These are phyloP conservation scores for Microctonus brassicae DNA, from an alignment of 2,888 invertebrate genomes.

Conservation along the genomic window DNA sequence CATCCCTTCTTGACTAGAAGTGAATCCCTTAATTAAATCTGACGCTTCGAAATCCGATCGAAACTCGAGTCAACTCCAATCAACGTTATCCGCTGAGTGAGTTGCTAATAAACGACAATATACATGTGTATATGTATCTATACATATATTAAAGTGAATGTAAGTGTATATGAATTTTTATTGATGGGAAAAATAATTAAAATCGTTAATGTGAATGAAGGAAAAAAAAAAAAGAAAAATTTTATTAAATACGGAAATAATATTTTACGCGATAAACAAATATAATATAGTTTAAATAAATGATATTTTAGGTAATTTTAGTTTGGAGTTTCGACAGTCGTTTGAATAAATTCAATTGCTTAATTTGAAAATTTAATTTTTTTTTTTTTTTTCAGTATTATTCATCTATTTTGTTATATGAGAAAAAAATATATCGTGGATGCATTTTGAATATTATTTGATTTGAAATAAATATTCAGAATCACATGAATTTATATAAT, in stretches of 20 bases:
- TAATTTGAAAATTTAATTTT: no score
- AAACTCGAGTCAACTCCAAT: slow-evolving; percentile 47
- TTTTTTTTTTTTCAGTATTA: no score
- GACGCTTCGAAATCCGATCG: slow-evolving; percentile 50
- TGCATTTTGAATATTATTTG: background rate
- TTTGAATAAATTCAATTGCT: no score
- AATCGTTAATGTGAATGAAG: no score
- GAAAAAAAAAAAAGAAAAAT: no score
- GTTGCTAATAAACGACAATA: slow-evolving; percentile 16
- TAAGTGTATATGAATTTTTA: background rate
- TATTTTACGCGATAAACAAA: no score
- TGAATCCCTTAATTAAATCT: slow-evolving; percentile 50
- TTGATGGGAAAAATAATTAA: no score
- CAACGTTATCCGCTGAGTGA: slow-evolving; percentile 35
- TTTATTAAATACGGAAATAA: no score
- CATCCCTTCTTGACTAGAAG: slow-evolving; percentile 31
- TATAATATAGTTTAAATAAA: no score
- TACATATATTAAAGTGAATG: background rate
- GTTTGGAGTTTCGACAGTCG: no score
- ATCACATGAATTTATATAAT: background rate
- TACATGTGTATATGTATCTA: background rate
- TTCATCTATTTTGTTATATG: background rate
- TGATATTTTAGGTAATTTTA: no score
- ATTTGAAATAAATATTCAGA: background rate
- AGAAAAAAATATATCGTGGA: background rate